Evolutionary conservation across 1,140 invertebrate species (phyloP), one percentile per base, ranked within the genome.

Genomic region (Radopholus similis): DNA sequence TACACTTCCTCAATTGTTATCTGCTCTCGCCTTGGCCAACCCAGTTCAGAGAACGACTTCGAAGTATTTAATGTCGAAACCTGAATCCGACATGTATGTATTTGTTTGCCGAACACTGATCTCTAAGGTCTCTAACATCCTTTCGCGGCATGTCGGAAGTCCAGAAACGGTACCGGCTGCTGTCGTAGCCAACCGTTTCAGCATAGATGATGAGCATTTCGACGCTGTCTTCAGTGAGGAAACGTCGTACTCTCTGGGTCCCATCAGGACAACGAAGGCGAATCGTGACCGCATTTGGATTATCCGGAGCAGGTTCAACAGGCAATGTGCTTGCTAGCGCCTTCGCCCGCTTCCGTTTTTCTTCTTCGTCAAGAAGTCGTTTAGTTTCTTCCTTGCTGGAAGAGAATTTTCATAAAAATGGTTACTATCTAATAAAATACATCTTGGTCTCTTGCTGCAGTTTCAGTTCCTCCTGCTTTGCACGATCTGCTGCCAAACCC

Each of bases 101-200:
- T 64, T 2, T 8, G 1, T 2, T 57, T 21, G 0, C 13, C 38
- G 23, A 5, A 62, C 4, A 63, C 30, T 18, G 49, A 68, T 13
- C 40, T 51, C 44, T 4, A n/a, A n/a, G n/a, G n/a, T n/a, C n/a
- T n/a, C 34, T 44, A 6, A 75, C 74, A 28, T 76, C 74, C 32
- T 73, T 71, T 35, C 60, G 53, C 2, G 73, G 73, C 40, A 55
- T 32, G 35, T 75, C 73, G 3, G 73, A 75, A 13, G 65, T 75
- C 58, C 74, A 72, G 28, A 71, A 37, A 47, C 70, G 70, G 66
- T 77, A 57, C n/a, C 56, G 30, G 2, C 37, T 37, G 35, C 53
- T 38, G 0, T 75, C 71, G 38, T 40, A 73, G 11, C 72, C 72
- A 11, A 74, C 30, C n/a, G 72, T 74, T 42, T 66, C 72, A n/a